Evolutionary conservation across 2,797 vertebrate genomes (phyloP), one percentile per base, ranked within the genome.

Genomic region (Neosilurus mollespiculum): DNA sequence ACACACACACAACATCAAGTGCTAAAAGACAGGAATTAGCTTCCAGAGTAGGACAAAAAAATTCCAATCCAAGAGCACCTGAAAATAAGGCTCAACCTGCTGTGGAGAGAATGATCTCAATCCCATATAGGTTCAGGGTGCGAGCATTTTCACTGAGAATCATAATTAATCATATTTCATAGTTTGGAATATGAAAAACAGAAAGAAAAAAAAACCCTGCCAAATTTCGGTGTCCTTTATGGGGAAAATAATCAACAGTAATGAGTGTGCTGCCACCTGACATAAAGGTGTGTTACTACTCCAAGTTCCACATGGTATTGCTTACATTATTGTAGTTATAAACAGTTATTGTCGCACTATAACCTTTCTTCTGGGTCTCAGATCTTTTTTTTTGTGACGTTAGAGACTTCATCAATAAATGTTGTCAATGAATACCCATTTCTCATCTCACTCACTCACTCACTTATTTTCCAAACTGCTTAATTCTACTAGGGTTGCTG

Each of bases 21-120:
- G 91, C 84, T 90, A 92, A 93, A 90, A 91, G 91, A 90, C 86
- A 89, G 86, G 90, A 90, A 92, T 91, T 87, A 87, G 65, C 64
- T 51, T 54, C 82, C 84, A 87, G 70, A 66, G 15, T 15, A 49
- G 18, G 9, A 26, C 37, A 67, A 66, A 81, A 43, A 34, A 53
- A 78, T 24, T 54, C n/a, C 62, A n/a, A 43, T 56, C 14, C 34
- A 78, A 71, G 14, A 16, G 30, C 70, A 81, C 78, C 83, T 83
- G 78, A 49, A 66, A 12, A 78, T 53, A 30, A n/a, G 7, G 12
- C 15, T 3, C 16, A 65, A 51, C n/a, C 8, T 75, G 54, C 14
- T 75, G 72, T 58, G 16, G 24, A 56, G 24, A 30, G 34, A 43
- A 22, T 20, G 24, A 43, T 6, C 5, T 43, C 24, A 16, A 26